Evolutionary conservation across 2,888 invertebrate species (phyloP).

Genomic region (Paralinhomoeus sp.): DNA sequence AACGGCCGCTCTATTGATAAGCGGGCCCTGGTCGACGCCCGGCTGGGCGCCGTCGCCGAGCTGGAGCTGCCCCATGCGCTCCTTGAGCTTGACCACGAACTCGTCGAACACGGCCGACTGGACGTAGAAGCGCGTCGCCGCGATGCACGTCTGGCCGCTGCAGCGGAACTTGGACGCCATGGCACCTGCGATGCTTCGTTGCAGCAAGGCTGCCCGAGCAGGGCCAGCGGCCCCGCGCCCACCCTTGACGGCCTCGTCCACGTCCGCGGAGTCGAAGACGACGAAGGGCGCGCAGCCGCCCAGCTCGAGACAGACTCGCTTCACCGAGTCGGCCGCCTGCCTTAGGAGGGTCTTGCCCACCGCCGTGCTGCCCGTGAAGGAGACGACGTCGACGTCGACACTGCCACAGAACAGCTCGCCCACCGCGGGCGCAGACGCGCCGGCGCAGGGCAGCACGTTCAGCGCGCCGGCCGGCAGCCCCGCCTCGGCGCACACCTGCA

Average conservation of each 20-base stretch:
- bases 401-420: conserved; percentile 65
- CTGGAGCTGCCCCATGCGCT: conserved; percentile 43
- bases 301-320: conserved; percentile 69
- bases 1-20: conserved; percentile 64
- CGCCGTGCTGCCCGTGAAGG: conserved; percentile 74
- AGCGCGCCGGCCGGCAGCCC: conserved; percentile 72
- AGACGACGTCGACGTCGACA: conserved; percentile 58
- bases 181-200: too few relatives aligned
- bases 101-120: conserved; percentile 52
- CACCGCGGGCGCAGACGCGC: conserved; percentile 49
- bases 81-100: conserved; percentile 48
- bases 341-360: conserved; percentile 59
- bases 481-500: conserved; percentile 35
- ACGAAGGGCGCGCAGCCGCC: conserved; percentile 97
- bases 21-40: conserved; percentile 60
- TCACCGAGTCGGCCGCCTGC: conserved; percentile 62
- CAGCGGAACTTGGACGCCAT: conserved; percentile 81
- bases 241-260: conserved; percentile 50
- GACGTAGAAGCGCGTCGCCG: conserved; percentile 67
- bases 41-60: conserved; percentile 53
- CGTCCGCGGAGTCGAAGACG: conserved; percentile 69
- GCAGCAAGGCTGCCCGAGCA: too few relatives aligned
- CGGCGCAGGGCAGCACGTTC: conserved; percentile 54
- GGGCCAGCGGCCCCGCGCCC: too few relatives aligned
- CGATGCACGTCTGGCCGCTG: conserved; percentile 81